Evolutionary conservation across 1,140 invertebrate species (phyloP), one percentile per base, ranked within the genome.

Genomic region (Drosophila pruinosa): DNA sequence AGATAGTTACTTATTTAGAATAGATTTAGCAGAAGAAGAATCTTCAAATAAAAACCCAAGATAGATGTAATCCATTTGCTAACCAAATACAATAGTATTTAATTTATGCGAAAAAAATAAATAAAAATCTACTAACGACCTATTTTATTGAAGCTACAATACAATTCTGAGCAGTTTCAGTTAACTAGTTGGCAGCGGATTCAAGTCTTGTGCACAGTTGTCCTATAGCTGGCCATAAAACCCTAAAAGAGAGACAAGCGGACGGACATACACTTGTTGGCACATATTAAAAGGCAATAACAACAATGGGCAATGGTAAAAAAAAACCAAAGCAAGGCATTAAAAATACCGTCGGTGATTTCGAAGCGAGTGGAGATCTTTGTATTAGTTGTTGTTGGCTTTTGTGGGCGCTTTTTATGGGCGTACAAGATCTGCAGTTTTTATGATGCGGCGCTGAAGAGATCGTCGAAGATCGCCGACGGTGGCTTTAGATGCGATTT

Each of bases 381-480:
- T 45, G 21, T 45, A 5, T 8, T 45, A n/a, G 4, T 45, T 1
- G n/a, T 24, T 47, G 21, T 24, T 47, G 5, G 10, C 12, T 24
- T 24, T 77, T 65, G 81, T 76, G 63, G 73, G 54, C 65, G 65
- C 65, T 78, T 82, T 86, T 88, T 82, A 88, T 88, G 75, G 82
- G 82, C 82, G 82, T 88, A 54, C 65, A 72, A 72, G 78, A 81
- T 88, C 57, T 72, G 56, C 43, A 57, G 61, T 65, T 67, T 43
- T 88, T 77, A 88, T 68, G 81, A 81, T 82, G 69, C 67, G 31
- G 26, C 47, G 47, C 47, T 31, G 62, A 34, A 21, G 31, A 61
- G 65, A 47, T 58, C 36, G 39, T n/a, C 50, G 59, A 70, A 74
- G 59, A 73, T 70, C 64, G 69, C 57, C 28, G 38, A 54, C 41